Evolutionary conservation across 2,797 vertebrate species (phyloP).

Genomic region (Lophura swinhoii): DNA sequence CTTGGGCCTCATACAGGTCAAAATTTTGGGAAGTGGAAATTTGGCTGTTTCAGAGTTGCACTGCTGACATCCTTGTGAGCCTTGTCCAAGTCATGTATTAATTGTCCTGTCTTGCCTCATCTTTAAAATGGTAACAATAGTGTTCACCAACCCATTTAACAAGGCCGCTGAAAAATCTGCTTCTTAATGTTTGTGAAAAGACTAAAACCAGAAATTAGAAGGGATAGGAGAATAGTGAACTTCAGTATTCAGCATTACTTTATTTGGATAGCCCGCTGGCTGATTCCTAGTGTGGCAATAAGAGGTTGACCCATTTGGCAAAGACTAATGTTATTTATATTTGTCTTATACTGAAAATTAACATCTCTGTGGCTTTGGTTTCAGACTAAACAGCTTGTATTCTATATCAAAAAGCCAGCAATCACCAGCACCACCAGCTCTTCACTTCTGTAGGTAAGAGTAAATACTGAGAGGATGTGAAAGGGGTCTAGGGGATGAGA

Average conservation of each 20-base stretch:
- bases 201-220: constrained; percentile 19
- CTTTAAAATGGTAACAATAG: constrained; percentile 24
- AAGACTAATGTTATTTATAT: constrained; percentile 33
- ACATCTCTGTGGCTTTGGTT: background rate
- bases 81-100: background rate
- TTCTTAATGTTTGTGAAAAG: background rate
- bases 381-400: constrained; percentile 7
- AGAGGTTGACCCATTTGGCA: constrained; percentile 59
- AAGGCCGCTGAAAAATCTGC: constrained; percentile 12
- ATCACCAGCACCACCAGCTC: background rate
- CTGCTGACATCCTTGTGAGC: background rate
- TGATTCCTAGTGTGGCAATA: constrained; percentile 18
- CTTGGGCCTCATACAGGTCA: background rate
- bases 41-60: background rate
- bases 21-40: background rate
- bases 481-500: background rate
- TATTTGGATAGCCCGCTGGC: constrained; percentile 44
- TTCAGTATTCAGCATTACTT: constrained; percentile 28
- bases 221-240: background rate
- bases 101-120: background rate
- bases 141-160: background rate
- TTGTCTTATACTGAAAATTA: constrained; percentile 39
- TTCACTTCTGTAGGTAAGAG: background rate
- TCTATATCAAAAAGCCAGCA: constrained; percentile 21
- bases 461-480: background rate